These are phyloP conservation scores for Orycteropus afer DNA, from an alignment of 2,113 vertebrate species.

Conservation along the genomic window DNA sequence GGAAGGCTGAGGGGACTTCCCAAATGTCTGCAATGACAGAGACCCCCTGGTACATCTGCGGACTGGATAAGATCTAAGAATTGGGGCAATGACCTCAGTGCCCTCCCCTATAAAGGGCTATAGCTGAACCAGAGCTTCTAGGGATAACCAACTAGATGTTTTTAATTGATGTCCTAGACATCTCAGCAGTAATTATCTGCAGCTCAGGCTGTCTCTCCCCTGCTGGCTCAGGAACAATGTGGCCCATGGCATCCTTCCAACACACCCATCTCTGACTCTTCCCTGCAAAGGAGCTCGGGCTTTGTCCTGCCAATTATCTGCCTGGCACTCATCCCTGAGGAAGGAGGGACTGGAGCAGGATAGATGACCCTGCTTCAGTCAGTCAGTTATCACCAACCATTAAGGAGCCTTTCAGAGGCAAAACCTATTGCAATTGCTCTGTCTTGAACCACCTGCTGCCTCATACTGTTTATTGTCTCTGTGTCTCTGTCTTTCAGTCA, in stretches of 20 bases:
- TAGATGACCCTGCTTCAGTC: neutral
- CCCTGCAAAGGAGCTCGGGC: neutral
- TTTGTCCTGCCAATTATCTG: neutral
- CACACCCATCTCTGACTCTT: neutral
- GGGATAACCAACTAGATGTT: neutral
- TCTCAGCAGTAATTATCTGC: neutral
- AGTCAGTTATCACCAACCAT: neutral
- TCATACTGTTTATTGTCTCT: neutral
- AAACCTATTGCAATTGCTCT: neutral
- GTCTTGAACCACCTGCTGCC: neutral
- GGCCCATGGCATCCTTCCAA: constrained; percentile 22
- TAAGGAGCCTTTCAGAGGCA: neutral
- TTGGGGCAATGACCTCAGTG: neutral
- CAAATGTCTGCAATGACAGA: neutral
- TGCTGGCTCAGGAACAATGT: neutral
- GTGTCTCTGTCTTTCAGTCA: neutral
- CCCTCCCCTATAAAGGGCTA: neutral
- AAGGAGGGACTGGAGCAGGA: neutral
- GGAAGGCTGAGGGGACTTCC: neutral
- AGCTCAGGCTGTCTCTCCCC: neutral
- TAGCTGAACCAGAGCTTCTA: neutral
- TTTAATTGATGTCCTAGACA: constrained; percentile 39
- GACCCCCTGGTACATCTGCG: neutral
- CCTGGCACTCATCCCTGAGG: neutral
- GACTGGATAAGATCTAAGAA: neutral